A percentile compares a stretch with the other conserved stretches of the same genome.
phyloP scores from a whole-genome alignment of 2,113 vertebrate species.

The Spea multiplicata region DNA sequence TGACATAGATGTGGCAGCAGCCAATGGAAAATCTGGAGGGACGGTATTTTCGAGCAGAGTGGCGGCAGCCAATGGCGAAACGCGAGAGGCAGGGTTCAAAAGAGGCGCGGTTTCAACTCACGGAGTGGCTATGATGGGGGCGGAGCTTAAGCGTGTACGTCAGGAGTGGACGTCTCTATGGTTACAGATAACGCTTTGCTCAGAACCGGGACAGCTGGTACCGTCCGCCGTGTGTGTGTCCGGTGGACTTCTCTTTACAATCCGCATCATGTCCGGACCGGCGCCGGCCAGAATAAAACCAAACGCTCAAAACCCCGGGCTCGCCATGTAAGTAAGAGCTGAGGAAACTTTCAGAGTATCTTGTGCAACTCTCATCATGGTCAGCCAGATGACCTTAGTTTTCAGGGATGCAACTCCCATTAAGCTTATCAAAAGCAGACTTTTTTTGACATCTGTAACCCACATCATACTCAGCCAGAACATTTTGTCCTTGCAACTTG shows the following conservation, averaged over 20 bases:
- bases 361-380: too few species aligned
- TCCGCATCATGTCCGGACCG: constrained; percentile 2
- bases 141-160: background rate
- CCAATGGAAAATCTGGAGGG: too few species aligned
- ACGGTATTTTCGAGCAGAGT: too few species aligned
- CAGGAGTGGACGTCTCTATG: constrained; percentile 7
- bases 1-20: background rate
- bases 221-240: background rate
- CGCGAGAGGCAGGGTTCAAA: background rate
- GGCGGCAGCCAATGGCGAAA: too few species aligned
- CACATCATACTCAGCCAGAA: too few species aligned
- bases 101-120: background rate
- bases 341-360: too few species aligned
- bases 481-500: too few species aligned
- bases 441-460: too few species aligned
- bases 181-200: constrained; percentile 1
- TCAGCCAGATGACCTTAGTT: too few species aligned
- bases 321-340: constrained; percentile 12
- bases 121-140: background rate
- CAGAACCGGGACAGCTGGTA: background rate
- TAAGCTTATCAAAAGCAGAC: too few species aligned
- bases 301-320: background rate
- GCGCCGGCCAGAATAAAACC: background rate
- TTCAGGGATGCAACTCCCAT: too few species aligned
- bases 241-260: background rate